A percentile compares a stretch with the other conserved stretches of the same genome.
These are phyloP conservation scores for Phocides pigmalion DNA, from an alignment of 1,140 invertebrate species.

Conservation along the genomic window DNA sequence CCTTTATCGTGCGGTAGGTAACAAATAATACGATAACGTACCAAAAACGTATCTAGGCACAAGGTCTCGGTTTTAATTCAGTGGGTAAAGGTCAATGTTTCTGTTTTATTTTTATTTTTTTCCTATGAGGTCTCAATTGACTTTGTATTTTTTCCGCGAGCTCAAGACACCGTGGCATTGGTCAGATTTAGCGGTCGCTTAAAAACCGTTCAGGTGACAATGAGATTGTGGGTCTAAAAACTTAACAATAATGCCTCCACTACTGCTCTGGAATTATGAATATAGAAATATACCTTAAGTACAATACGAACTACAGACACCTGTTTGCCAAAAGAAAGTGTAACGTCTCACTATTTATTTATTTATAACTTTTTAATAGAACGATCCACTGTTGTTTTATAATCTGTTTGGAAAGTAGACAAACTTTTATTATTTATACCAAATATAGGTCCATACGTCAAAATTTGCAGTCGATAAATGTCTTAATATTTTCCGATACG, in stretches of 20 bases:
- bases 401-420: no score
- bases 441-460: no score
- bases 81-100: conserved; percentile 74
- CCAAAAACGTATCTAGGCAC: conserved; percentile 52
- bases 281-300: no score
- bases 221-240: conserved; percentile 25
- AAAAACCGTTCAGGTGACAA: conserved; percentile 37
- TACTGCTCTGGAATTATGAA: no score
- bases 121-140: conserved; percentile 39
- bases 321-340: not conserved
- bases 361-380: no score
- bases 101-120: conserved; percentile 41
- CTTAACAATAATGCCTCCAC: not conserved
- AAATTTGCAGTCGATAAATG: no score
- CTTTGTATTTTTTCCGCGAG: conserved; percentile 57
- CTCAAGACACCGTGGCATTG: conserved; percentile 48
- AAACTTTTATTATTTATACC: no score
- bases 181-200: conserved; percentile 40
- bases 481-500: no score
- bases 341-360: not conserved
- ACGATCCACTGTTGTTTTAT: no score
- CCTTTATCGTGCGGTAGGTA: conserved; percentile 69
- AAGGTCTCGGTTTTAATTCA: conserved; percentile 63
- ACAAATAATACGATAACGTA: conserved; percentile 52
- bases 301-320: no score